Evolutionary conservation across 2,113 vertebrate genomes (phyloP).

Genomic region (Sinosuthora webbiana): DNA sequence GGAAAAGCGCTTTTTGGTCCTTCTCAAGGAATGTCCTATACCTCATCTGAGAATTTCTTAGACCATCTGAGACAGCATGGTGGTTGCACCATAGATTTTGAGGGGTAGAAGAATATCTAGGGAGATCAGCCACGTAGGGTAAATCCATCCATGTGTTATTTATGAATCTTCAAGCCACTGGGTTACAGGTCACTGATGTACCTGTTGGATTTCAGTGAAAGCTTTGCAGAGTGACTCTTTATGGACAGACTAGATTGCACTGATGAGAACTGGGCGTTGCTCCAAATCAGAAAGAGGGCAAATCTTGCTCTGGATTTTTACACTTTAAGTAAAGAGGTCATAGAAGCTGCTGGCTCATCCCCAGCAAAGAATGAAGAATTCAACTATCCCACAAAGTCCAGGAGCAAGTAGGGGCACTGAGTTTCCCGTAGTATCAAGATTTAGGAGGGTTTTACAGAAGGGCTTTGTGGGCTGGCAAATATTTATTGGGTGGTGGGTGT

Average conservation of each 20-base stretch:
- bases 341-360: not conserved
- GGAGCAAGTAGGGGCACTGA: not conserved
- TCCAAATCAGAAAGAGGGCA: not conserved
- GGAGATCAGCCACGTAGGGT: not conserved
- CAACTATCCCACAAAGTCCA: not conserved
- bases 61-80: not conserved
- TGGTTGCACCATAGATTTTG: not conserved
- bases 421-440: not conserved
- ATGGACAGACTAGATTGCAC: too few species aligned
- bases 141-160: not conserved
- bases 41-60: not conserved
- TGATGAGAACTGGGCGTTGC: not conserved
- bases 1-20: not conserved
- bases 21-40: not conserved
- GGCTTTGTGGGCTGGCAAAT: not conserved
- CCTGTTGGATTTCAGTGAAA: not conserved
- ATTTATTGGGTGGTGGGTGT: fast-evolving
- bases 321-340: not conserved
- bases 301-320: not conserved
- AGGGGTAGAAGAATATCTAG: not conserved
- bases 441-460: not conserved
- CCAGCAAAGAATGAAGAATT: not conserved
- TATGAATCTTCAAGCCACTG: not conserved
- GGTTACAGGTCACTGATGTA: not conserved
- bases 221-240: not conserved